Percentiles rank a stretch among this genome's conserved stretches.
These are phyloP conservation scores for Tenualosa ilisha DNA, from an alignment of 2,797 vertebrate genomes.

Conservation along the genomic window DNA sequence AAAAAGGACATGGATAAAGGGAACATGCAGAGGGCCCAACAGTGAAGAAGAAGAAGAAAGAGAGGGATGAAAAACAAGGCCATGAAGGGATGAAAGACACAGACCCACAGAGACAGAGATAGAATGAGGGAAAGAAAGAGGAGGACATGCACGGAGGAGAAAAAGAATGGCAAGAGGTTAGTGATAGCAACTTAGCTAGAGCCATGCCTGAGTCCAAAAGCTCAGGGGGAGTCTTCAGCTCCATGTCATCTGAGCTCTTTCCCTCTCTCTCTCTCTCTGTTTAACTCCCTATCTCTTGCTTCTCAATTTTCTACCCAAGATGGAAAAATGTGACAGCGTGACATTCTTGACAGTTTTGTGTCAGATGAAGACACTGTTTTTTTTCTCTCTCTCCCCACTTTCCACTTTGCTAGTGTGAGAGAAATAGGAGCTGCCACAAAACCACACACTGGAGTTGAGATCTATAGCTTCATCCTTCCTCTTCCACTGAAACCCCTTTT, in stretches of 20 bases:
- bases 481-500: not conserved
- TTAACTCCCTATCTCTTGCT: conserved; percentile 39
- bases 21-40: conserved; percentile 3
- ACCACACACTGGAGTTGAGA: not conserved
- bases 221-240: not conserved
- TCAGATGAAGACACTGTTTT: conserved; percentile 62
- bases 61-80: conserved; percentile 34
- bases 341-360: conserved; percentile 84
- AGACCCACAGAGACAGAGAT: conserved; percentile 11
- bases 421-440: not conserved
- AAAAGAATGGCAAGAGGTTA: conserved; percentile 1
- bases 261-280: not conserved
- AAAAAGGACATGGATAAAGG: not conserved
- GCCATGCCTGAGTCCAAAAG: not conserved
- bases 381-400: conserved; percentile 23
- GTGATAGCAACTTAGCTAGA: not conserved
- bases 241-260: not conserved
- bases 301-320: conserved; percentile 56
- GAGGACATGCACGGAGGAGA: not conserved
- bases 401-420: conserved; percentile 16
- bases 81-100: conserved; percentile 14
- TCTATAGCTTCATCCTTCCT: not conserved
- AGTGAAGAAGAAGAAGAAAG: not conserved
- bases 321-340: conserved; percentile 71
- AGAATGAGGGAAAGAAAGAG: not conserved